These are phyloP conservation scores for Colaptes auratus DNA, from an alignment of 2,113 vertebrate species.

Conservation along the genomic window DNA sequence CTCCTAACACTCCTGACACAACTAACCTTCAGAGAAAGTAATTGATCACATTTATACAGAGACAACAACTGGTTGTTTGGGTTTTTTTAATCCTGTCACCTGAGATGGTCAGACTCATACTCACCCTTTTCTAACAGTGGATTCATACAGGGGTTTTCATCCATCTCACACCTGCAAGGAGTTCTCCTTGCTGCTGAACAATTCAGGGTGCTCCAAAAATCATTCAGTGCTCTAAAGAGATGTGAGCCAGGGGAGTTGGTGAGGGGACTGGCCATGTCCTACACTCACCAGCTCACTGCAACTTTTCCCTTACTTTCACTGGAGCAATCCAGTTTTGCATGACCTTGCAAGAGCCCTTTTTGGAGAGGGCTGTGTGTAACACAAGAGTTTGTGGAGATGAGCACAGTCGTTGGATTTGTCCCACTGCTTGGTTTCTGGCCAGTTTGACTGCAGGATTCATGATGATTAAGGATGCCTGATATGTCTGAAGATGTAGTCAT, in stretches of 20 bases:
- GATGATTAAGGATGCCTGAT: neutral
- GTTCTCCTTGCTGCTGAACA: neutral
- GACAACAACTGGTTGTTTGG: neutral
- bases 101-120: neutral
- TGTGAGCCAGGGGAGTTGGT: neutral
- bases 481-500: neutral
- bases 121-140: neutral
- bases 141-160: neutral
- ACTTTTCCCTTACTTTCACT: neutral
- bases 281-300: neutral
- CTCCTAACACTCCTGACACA: neutral
- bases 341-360: neutral
- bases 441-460: neutral
- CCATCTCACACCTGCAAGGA: neutral
- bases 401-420: neutral
- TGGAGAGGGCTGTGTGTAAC: rapidly evolving
- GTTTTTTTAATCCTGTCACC: neutral
- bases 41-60: neutral
- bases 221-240: neutral
- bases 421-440: neutral
- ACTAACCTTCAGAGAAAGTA: neutral
- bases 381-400: neutral
- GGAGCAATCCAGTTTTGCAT: rapidly evolving
- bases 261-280: neutral
- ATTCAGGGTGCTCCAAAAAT: neutral